Percentiles rank a stretch among this genome's conserved stretches.
phyloP scores from a whole-genome alignment of 2,888 invertebrate species.

The Osmoderma eremita region DNA sequence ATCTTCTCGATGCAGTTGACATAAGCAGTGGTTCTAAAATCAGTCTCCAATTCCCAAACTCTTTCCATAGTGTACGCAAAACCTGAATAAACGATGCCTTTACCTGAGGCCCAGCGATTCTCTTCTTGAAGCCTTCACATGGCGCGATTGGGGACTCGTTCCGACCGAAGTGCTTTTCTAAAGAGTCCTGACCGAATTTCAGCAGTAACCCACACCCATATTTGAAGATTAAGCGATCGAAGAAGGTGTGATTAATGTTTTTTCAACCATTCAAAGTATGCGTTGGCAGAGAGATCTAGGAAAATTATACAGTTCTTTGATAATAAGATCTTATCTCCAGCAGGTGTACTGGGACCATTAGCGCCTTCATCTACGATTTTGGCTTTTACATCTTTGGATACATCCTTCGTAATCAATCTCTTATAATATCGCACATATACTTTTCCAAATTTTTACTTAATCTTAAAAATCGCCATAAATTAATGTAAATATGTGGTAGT shows the following conservation, averaged over 20 bases:
- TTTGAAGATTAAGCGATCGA: slow-evolving; percentile 86
- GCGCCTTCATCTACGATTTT: slow-evolving; percentile 92
- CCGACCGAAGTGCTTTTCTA: slow-evolving; percentile 59
- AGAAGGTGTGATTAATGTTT: slow-evolving; percentile 91
- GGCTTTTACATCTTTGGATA: slow-evolving; percentile 85
- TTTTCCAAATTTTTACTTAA: too few relatives aligned
- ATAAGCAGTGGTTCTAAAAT: slow-evolving; percentile 50
- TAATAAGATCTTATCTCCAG: slow-evolving; percentile 80
- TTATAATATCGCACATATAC: too few relatives aligned
- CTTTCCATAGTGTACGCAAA: slow-evolving; percentile 85
- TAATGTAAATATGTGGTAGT: too few relatives aligned
- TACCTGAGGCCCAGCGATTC: slow-evolving; percentile 81
- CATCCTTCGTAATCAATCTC: slow-evolving; percentile 87
- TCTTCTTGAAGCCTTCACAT: slow-evolving; percentile 74
- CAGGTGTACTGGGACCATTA: slow-evolving; percentile 89
- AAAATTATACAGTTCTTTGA: slow-evolving; percentile 80
- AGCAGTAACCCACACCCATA: slow-evolving; percentile 86
- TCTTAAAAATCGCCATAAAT: too few relatives aligned
- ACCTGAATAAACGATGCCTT: slow-evolving; percentile 86
- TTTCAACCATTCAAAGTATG: slow-evolving; percentile 92
- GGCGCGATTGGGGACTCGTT: slow-evolving; percentile 66
- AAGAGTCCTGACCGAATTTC: slow-evolving; percentile 67
- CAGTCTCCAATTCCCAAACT: slow-evolving; percentile 73
- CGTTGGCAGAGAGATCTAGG: slow-evolving; percentile 81
- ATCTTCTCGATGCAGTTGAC: slow-evolving; percentile 49